Conservation (phyloP, 2,888 invertebrate genomes). For the Tyria jacobaeae region DNA sequence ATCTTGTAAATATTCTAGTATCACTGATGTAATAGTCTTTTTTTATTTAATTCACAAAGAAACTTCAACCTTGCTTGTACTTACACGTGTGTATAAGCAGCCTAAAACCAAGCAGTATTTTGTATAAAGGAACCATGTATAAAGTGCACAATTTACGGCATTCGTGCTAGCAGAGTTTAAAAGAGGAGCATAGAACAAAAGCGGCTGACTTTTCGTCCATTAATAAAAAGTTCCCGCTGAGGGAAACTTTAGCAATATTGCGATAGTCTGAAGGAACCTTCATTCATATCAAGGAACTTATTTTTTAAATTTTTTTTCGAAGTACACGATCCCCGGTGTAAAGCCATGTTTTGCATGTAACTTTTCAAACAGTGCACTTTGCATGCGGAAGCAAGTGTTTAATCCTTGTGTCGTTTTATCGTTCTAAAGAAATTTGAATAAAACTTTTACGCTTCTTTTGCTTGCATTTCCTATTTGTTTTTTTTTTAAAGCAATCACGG, state of each 20-base stretch:
- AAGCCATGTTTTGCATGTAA: constrained; percentile 44
- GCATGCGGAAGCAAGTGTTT: constrained; percentile 39
- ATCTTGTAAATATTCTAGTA: no score
- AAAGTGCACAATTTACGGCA: constrained; percentile 66
- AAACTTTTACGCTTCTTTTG: constrained; percentile 22
- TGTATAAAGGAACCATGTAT: constrained; percentile 45
- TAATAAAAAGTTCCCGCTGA: constrained; percentile 73
- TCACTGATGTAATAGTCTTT: no score
- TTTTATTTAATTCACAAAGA: no score
- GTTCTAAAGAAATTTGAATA: constrained; percentile 33
- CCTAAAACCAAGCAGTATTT: constrained; percentile 8
- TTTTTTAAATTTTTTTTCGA: constrained; percentile 40
- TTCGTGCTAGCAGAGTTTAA: constrained; percentile 62
- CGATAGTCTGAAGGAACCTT: constrained; percentile 64
- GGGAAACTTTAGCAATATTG: constrained; percentile 80
- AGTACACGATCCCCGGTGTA: constrained; percentile 34
- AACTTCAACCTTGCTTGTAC: no score
- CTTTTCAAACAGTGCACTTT: constrained; percentile 44
- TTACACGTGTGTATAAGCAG: constrained; percentile 11
- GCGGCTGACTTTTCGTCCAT: constrained; percentile 59
- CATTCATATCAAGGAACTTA: constrained; percentile 61
- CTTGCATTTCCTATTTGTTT: constrained; percentile 12
- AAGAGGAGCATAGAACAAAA: constrained; percentile 67
- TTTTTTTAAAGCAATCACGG: constrained; percentile 24
- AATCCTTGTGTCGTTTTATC: constrained; percentile 35